These are phyloP conservation scores for Xestia sexstrigata DNA, from an alignment of 2,888 invertebrate species.

Conservation along the genomic window DNA sequence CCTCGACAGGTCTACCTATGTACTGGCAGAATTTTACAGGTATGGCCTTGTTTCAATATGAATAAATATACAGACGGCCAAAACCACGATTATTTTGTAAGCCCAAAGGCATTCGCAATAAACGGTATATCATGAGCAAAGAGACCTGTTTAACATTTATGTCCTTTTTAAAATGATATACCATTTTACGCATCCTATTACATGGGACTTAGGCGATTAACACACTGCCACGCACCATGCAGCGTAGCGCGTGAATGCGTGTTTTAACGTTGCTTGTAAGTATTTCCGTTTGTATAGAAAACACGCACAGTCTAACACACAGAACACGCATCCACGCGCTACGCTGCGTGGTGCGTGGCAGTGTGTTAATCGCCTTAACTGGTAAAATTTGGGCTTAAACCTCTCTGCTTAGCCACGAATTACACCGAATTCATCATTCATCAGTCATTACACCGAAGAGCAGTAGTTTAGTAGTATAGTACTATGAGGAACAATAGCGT, in stretches of 20 bases:
- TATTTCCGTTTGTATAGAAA: too few species aligned
- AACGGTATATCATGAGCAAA: neutral
- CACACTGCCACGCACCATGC: too few species aligned
- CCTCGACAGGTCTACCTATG: constrained; percentile 19
- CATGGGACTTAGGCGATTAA: neutral
- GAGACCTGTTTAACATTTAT: neutral
- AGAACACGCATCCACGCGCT: too few species aligned
- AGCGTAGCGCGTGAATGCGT: too few species aligned
- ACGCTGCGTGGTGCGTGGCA: too few species aligned
- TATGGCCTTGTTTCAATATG: constrained; percentile 18
- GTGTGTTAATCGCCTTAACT: too few species aligned
- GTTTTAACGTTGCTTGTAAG: too few species aligned
- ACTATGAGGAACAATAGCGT: constrained; percentile 48
- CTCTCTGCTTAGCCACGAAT: too few species aligned
- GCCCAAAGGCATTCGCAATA: neutral
- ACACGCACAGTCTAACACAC: too few species aligned
- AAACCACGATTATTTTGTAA: constrained; percentile 18
- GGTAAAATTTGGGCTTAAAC: neutral
- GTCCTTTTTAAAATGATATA: neutral
- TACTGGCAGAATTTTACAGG: constrained; percentile 21
- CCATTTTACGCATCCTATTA: neutral
- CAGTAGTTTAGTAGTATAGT: neutral
- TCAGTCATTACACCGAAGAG: neutral
- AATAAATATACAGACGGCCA: constrained; percentile 6
- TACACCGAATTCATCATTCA: too few species aligned